A percentile compares a stretch with the other conserved stretches of the same genome.
Evolutionary conservation across 64 coral and sea anemone species (phyloP).

Genomic region (Montipora cactus): DNA sequence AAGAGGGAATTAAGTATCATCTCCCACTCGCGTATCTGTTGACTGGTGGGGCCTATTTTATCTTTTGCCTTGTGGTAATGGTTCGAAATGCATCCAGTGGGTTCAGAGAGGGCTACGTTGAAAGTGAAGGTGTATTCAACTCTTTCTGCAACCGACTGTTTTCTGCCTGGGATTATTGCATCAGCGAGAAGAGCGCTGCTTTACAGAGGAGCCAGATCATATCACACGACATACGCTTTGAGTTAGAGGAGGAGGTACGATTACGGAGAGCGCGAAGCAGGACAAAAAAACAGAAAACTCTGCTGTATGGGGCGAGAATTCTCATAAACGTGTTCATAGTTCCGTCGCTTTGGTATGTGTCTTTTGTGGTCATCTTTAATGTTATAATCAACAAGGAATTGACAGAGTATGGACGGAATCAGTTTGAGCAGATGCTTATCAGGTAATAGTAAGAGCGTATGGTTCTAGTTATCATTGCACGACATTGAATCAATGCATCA

Average conservation of each 20-base stretch:
- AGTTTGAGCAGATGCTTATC: slow-evolving; percentile 44
- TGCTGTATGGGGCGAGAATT: slow-evolving; percentile 28
- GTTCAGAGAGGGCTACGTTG: slow-evolving; percentile 65
- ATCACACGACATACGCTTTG: slow-evolving; percentile 55
- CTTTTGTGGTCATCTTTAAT: slow-evolving; percentile 66
- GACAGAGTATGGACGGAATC: slow-evolving; percentile 11
- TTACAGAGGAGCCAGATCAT: slow-evolving; percentile 54
- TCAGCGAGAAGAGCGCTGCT: slow-evolving; percentile 39
- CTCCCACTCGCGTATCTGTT: slow-evolving; percentile 85
- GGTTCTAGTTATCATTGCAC: too few relatives aligned
- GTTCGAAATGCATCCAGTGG: slow-evolving; percentile 64
- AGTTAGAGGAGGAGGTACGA: slow-evolving; percentile 63
- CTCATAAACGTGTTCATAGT: slow-evolving; percentile 78
- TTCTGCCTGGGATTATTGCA: slow-evolving; percentile 76
- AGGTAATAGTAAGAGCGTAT: not conserved
- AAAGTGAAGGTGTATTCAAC: slow-evolving; percentile 70
- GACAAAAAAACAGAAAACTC: slow-evolving; percentile 45
- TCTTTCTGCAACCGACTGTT: slow-evolving; percentile 67
- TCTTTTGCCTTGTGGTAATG: slow-evolving; percentile 75
- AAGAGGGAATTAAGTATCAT: slow-evolving; percentile 66
- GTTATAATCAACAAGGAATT: slow-evolving; percentile 51
- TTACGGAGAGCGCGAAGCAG: slow-evolving; percentile 17
- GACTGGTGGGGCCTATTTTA: slow-evolving; percentile 72
- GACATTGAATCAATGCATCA: too few relatives aligned
- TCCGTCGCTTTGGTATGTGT: slow-evolving; percentile 82